A percentile compares a stretch with the other conserved stretches of the same genome.
Evolutionary conservation across 2,888 invertebrate species (phyloP).

Genomic region (Cosmia trapezina): DNA sequence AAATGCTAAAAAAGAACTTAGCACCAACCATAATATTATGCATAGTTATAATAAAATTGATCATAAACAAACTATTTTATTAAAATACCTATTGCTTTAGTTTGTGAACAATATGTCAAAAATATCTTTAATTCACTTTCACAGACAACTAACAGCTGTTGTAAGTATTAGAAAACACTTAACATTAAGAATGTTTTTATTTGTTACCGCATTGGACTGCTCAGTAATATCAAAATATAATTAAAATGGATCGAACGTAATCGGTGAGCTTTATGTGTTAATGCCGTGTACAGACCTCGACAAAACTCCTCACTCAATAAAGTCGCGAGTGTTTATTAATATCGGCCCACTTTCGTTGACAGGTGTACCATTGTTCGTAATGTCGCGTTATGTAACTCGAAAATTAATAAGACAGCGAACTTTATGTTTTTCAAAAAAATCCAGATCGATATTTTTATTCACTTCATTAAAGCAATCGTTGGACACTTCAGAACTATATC

Average conservation of each 20-base stretch:
- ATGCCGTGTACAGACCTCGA: conserved; percentile 27
- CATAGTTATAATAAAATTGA: no score
- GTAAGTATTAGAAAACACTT: neutral
- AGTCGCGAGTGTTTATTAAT: conserved; percentile 65
- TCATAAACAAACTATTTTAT: no score
- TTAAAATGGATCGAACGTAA: conserved; percentile 39
- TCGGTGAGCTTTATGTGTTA: conserved; percentile 30
- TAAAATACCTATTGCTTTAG: no score
- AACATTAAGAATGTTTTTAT: conserved; percentile 9
- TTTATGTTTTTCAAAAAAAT: conserved; percentile 34
- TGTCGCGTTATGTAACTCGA: conserved; percentile 46
- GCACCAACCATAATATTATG: neutral
- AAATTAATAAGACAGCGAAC: conserved; percentile 45
- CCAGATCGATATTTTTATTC: conserved; percentile 30
- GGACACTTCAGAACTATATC: conserved; percentile 50
- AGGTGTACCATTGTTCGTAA: conserved; percentile 70
- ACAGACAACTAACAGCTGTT: conserved; percentile 16
- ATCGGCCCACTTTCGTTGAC: conserved; percentile 68
- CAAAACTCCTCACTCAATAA: conserved; percentile 42
- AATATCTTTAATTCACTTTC: conserved; percentile 54
- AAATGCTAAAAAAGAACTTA: neutral
- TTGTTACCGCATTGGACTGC: neutral
- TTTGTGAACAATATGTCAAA: conserved; percentile 28
- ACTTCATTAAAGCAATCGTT: conserved; percentile 39
- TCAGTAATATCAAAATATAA: conserved; percentile 18